Base-by-base conservation (phyloP, 1,140 invertebrate species). In the Drosophila santomea region DNA sequence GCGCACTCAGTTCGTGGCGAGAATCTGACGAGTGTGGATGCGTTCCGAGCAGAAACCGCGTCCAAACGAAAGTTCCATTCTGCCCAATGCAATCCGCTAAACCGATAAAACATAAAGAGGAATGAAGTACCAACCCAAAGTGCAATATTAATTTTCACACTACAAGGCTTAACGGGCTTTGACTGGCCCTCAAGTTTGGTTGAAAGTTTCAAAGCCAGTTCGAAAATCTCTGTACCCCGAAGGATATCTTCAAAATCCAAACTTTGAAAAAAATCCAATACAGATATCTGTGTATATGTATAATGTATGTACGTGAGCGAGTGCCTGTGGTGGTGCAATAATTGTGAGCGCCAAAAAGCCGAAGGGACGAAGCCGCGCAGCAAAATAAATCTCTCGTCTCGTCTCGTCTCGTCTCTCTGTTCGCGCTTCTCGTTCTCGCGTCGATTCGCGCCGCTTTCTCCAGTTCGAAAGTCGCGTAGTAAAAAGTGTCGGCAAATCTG, bases 311-410 rank as follows among this genome's bases (percentile, higher is more conserved):
- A 54, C 54, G 28, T 74, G 59, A 64, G 71, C 41, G 59, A 74
- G 45, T 74, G 51, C 73, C 48, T 71, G 64, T 52, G 50, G 48
- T 69, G 63, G 59, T 75, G 68, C 51, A 60, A 78, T 78, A 78
- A 72, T 86, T 61, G 75, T 83, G 79, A 86, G 83, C 83, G 79
- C 84, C 79, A 86, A 83, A 83, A 86, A 86, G 75, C 75, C 83
- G 80, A 83, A 86, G 79, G 83, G 79, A 77, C 78, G 78, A 51
- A 44, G 56, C 43, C 67, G 78, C 81, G 81, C 81, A 85, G 58
- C 66, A 74, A 80, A 85, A 85, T 80, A 85, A 85, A 80, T 85
- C 78, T 78, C 74, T 62, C 56, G 54, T 78, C 74, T 62, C 17
- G 17, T 78, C 74, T 62, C 17, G 17, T 17, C 17, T 17, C 56